A percentile compares a stretch with the other conserved stretches of the same genome.
phyloP scores from a whole-genome alignment of 2,888 invertebrate genomes.

The Tipula vernalis region DNA sequence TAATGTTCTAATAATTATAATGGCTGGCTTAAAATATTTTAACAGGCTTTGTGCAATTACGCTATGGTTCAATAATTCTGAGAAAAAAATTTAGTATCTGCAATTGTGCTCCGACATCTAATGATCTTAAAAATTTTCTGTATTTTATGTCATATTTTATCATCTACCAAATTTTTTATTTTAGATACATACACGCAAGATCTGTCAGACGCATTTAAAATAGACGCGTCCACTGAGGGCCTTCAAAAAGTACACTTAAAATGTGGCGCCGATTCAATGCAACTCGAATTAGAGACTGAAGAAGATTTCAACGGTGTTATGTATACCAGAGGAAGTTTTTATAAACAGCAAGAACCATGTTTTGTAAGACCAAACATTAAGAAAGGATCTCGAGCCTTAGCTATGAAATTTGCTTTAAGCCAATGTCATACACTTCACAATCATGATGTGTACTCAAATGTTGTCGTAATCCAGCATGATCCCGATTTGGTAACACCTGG shows the following conservation, averaged over 20 bases:
- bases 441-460: conserved; percentile 44
- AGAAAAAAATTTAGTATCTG: too few relatives aligned
- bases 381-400: conserved; percentile 35
- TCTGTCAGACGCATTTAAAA: conserved; percentile 42
- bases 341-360: conserved; percentile 42
- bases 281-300: conserved; percentile 38
- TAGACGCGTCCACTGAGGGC: conserved; percentile 42
- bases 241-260: conserved; percentile 43
- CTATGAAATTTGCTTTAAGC: conserved; percentile 42
- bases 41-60: too few relatives aligned
- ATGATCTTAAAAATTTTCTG: too few relatives aligned
- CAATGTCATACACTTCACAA: conserved; percentile 43
- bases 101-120: too few relatives aligned
- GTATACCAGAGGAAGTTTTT: conserved; percentile 48
- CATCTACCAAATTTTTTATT: too few relatives aligned
- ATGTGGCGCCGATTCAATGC: conserved; percentile 45
- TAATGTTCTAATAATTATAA: too few relatives aligned
- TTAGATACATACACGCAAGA: conserved; percentile 40
- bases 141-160: too few relatives aligned
- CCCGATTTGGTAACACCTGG: conserved; percentile 51
- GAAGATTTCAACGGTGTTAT: conserved; percentile 47
- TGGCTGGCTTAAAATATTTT: too few relatives aligned
- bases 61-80: too few relatives aligned
- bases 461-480: conserved; percentile 52
- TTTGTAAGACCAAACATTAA: conserved; percentile 39